These are phyloP conservation scores for Drosophila lacteicornis DNA, from an alignment of 1,140 invertebrate genomes.

Conservation along the genomic window DNA sequence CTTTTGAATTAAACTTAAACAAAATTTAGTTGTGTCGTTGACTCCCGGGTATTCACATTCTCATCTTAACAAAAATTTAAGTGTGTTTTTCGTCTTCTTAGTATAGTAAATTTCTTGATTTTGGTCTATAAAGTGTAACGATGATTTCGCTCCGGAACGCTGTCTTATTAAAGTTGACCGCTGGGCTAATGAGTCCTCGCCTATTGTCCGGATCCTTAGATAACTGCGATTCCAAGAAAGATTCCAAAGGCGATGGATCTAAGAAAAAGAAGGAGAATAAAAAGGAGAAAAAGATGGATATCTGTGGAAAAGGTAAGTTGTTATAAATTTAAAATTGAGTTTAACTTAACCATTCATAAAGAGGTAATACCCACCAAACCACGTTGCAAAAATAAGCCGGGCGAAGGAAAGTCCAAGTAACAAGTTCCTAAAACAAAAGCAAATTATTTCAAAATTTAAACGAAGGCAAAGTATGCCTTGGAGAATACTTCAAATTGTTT, in stretches of 20 bases:
- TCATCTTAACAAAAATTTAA: too few species aligned
- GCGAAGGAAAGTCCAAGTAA: neutral
- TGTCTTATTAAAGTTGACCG: neutral
- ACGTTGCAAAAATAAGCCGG: slow-evolving; percentile 3
- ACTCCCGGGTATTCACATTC: neutral
- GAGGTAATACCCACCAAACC: neutral
- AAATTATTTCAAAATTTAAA: neutral
- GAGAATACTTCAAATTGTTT: neutral
- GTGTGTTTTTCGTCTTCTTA: too few species aligned
- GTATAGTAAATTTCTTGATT: neutral
- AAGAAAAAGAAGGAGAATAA: neutral
- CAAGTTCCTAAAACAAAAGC: neutral
- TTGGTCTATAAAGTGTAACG: neutral
- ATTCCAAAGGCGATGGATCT: neutral
- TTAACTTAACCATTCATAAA: neutral
- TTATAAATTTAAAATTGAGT: too few species aligned
- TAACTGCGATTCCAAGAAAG: neutral
- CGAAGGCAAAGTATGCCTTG: neutral
- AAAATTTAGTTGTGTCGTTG: neutral
- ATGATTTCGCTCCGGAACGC: neutral
- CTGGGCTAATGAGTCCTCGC: neutral
- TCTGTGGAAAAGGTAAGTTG: neutral
- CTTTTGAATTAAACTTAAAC: neutral
- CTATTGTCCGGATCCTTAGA: neutral
- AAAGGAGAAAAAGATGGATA: neutral